Evolutionary conservation across 2,113 vertebrate species (phyloP), one percentile per base, ranked within the genome.

Genomic region (Cyanistes caeruleus): DNA sequence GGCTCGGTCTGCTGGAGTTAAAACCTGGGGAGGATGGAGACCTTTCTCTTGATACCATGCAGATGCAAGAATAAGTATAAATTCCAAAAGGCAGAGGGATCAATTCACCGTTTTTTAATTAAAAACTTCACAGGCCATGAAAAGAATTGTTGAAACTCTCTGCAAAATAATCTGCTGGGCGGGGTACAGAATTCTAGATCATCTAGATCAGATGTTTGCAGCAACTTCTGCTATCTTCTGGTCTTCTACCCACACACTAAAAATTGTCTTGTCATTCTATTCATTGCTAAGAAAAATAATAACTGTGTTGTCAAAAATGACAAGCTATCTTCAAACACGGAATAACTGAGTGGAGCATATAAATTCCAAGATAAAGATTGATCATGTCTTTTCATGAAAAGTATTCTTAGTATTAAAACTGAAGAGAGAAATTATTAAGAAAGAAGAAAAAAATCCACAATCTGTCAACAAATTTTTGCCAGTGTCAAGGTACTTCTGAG

Each of bases 231-330:
- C 13, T 58, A 11, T 58, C 77, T 24, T 28, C 41, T 65, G 27
- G 7, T 78, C 85, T 89, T 96, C 41, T 95, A 81, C 3, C 53
- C 44, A 63, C 86, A 93, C 59, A 91, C 44, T 90, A 80, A 81
- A 89, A 44, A 95, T 96, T 96, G 93, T 89, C 87, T 68, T 96
- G 87, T 97, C 88, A 89, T 95, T 80, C 64, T 93, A 30, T 90
- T 95, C 86, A 77, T 76, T 77, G 87, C 63, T 94, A 87, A 33
- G 86, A 95, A 94, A 97, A 91, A 97, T 86, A 92, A 37, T 7
- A 39, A 27, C 30, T 52, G 13, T 33, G 18, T n/a, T 87, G 27
- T 67, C 55, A 77, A 75, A 81, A 90, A 46, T 86, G n/a, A 67
- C 72, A 94, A 80, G 28, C 15, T 75, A 2, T 81, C 60, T 86